Percentiles rank a stretch among this genome's conserved stretches.
Conservation (phyloP, 2,888 invertebrate species). For the Iselma pallidipennis region DNA sequence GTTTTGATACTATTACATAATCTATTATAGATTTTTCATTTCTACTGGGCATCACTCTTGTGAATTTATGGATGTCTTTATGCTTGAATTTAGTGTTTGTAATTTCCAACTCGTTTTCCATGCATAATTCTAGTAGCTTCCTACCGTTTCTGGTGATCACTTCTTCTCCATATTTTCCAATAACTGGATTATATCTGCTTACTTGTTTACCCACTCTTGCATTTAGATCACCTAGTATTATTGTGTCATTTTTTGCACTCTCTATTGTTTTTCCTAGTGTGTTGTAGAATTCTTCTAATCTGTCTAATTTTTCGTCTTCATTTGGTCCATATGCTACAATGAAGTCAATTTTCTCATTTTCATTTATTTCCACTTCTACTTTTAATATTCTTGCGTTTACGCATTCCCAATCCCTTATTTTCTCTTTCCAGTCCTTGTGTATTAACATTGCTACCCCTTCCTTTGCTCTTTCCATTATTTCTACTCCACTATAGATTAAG, state of each 20-base stretch:
- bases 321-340: constrained; percentile 5
- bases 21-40: constrained; percentile 19
- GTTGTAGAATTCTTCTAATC: not conserved
- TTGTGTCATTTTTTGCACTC: not conserved
- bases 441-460: not conserved
- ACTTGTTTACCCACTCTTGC: constrained; percentile 5
- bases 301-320: not conserved
- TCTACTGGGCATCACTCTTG: constrained; percentile 10
- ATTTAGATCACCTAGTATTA: constrained; percentile 12
- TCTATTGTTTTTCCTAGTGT: constrained; percentile 11
- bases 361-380: not conserved
- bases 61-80: constrained; percentile 12
- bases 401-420: not conserved
- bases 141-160: constrained; percentile 5
- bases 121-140: constrained; percentile 12
- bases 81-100: constrained; percentile 11
- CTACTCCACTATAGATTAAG: not conserved
- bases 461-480: not conserved
- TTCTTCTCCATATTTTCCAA: constrained; percentile 4
- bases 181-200: not conserved
- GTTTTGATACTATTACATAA: constrained; percentile 9
- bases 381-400: not conserved
- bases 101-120: constrained; percentile 12
- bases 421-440: not conserved
- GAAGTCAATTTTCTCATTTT: not conserved